Conservation (phyloP, 2,113 vertebrate genomes). For the Seriola dumerili region DNA sequence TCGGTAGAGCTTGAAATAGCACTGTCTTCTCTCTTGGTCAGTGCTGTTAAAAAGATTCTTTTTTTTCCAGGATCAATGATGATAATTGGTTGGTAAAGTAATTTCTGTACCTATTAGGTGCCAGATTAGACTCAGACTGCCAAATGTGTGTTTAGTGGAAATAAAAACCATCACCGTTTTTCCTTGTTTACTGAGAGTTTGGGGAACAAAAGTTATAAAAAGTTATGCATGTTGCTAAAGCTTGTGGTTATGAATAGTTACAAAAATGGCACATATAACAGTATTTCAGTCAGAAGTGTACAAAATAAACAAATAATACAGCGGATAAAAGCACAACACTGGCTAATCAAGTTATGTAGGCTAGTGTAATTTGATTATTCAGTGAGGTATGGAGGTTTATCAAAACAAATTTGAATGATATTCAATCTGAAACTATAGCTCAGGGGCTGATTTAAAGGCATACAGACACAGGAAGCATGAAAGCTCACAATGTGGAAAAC, state of each 20-base stretch:
- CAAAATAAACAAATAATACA: constrained; percentile 1
- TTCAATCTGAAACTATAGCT: too few relatives aligned
- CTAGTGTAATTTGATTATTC: neutral
- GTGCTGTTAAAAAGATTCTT: too few relatives aligned
- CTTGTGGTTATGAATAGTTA: neutral
- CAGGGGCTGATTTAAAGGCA: neutral
- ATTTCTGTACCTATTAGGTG: neutral
- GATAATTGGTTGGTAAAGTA: too few relatives aligned
- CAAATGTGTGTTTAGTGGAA: too few relatives aligned
- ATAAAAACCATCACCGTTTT: neutral
- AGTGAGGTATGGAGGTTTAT: neutral
- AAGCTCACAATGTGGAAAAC: neutral
- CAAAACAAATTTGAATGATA: neutral
- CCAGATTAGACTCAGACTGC: neutral
- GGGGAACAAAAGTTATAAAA: neutral
- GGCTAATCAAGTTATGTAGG: neutral
- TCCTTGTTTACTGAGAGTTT: neutral
- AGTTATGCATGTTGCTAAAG: neutral
- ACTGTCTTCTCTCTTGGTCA: neutral
- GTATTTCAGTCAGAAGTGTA: constrained; percentile 24
- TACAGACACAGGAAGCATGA: neutral
- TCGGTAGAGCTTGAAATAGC: neutral
- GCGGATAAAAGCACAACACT: constrained; percentile 13
- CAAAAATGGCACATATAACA: neutral
- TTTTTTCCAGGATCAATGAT: too few relatives aligned